Percentiles rank a stretch among this genome's conserved stretches.
Conservation (phyloP, 2,888 invertebrate species). For the Scaptomyza tumidula region DNA sequence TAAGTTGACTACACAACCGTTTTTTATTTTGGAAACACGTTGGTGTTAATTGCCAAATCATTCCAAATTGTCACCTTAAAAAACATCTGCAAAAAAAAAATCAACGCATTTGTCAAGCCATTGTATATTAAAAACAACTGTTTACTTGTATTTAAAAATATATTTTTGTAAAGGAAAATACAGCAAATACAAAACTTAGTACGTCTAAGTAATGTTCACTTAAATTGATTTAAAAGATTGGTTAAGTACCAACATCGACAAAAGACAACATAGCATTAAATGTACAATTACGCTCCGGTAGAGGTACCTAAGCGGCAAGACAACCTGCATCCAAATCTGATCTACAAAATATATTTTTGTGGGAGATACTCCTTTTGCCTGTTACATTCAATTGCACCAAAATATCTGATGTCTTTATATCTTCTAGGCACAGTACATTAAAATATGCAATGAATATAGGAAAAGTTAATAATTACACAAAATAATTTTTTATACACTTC, state of each 20-base stretch:
- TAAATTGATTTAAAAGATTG: slow-evolving; percentile 53
- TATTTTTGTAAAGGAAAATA: slow-evolving; percentile 79
- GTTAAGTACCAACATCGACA: slow-evolving; percentile 53
- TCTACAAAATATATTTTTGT: slow-evolving; percentile 4
- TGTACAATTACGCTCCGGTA: slow-evolving; percentile 27
- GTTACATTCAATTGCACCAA: slow-evolving; percentile 13
- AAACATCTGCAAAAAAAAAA: too few species aligned
- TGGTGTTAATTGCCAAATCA: too few species aligned
- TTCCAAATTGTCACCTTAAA: too few species aligned
- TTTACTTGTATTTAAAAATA: slow-evolving; percentile 62
- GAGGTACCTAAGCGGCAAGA: background rate
- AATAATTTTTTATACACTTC: slow-evolving; percentile 46
- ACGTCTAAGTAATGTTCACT: slow-evolving; percentile 60
- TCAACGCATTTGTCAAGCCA: background rate
- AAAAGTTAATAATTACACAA: slow-evolving; percentile 32
- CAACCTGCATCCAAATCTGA: slow-evolving; percentile 9
- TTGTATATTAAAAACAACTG: slow-evolving; percentile 19
- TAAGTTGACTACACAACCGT: too few species aligned
- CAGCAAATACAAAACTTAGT: slow-evolving; percentile 66
- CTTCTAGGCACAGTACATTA: slow-evolving; percentile 8
- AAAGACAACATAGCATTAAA: slow-evolving; percentile 47
- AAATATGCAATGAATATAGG: slow-evolving; percentile 30
- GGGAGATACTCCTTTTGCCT: background rate
- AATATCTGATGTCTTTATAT: background rate
- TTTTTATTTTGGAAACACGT: too few species aligned